These are phyloP conservation scores for Copidosoma floridanum DNA, from an alignment of 1,140 invertebrate genomes.

Conservation along the genomic window DNA sequence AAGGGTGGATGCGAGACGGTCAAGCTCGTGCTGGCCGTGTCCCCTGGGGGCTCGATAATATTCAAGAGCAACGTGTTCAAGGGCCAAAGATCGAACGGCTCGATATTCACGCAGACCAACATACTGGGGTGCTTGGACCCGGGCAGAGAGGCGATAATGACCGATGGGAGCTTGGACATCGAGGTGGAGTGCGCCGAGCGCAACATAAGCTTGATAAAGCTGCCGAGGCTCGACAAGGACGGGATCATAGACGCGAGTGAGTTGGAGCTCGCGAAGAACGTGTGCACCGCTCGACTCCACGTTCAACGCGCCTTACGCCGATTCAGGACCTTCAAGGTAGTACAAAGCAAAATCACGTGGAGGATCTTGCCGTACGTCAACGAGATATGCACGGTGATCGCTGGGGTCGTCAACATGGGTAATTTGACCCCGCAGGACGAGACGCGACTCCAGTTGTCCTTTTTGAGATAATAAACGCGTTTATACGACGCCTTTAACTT, in stretches of 20 bases:
- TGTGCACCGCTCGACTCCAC: constrained; percentile 7
- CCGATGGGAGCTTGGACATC: constrained; percentile 5
- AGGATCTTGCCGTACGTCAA: neutral
- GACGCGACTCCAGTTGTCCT: too few species aligned
- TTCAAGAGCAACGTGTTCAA: constrained; percentile 7
- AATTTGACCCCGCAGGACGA: too few species aligned
- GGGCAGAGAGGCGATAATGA: constrained; percentile 5
- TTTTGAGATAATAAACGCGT: too few species aligned
- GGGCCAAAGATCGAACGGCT: neutral
- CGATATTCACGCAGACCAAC: neutral
- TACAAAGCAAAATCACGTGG: constrained; percentile 1
- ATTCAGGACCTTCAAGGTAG: constrained; percentile 9
- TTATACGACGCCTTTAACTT: too few species aligned
- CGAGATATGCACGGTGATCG: constrained; percentile 11
- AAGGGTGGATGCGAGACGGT: neutral
- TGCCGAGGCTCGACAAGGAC: constrained; percentile 1
- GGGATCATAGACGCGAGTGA: neutral
- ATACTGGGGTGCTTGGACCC: constrained; percentile 1
- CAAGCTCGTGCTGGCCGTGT: constrained; percentile 7
- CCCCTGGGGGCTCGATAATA: constrained; percentile 11
- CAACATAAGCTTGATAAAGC: constrained; percentile 12
- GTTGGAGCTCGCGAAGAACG: constrained; percentile 5
- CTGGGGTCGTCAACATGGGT: constrained; percentile 13
- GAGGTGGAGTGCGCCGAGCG: constrained; percentile 2
- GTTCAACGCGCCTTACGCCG: constrained; percentile 8